Percentiles rank a stretch among this genome's conserved stretches.
These are phyloP conservation scores for Apotomis capreana DNA, from an alignment of 2,888 invertebrate genomes.

Conservation along the genomic window DNA sequence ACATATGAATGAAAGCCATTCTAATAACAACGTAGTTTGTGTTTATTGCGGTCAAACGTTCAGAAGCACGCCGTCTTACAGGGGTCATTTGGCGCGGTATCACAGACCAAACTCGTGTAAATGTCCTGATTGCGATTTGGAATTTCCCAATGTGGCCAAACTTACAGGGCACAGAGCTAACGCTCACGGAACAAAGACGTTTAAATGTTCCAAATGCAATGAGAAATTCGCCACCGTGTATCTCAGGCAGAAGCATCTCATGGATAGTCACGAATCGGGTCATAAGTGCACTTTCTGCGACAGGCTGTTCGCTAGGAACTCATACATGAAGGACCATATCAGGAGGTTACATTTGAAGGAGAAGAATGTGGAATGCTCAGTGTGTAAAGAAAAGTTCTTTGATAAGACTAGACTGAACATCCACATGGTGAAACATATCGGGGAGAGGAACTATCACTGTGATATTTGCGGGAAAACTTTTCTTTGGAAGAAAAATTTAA, in stretches of 20 bases:
- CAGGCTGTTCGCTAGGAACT: constrained; percentile 53
- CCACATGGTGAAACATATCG: constrained; percentile 64
- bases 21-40: constrained; percentile 43
- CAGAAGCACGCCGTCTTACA: constrained; percentile 42
- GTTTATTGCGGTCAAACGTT: constrained; percentile 45
- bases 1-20: constrained; percentile 45
- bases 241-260: constrained; percentile 40
- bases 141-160: constrained; percentile 49
- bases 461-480: constrained; percentile 73
- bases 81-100: constrained; percentile 43
- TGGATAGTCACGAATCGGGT: constrained; percentile 40
- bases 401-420: constrained; percentile 40
- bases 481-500: constrained; percentile 73
- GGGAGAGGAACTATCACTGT: constrained; percentile 68
- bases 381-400: constrained; percentile 44
- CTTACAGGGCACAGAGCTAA: constrained; percentile 40
- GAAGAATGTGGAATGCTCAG: constrained; percentile 43
- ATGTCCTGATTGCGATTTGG: constrained; percentile 58
- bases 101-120: constrained; percentile 39
- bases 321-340: constrained; percentile 69
- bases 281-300: constrained; percentile 51
- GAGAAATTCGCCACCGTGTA: constrained; percentile 40
- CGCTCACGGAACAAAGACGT: constrained; percentile 37
- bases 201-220: constrained; percentile 42
- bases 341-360: constrained; percentile 63